A percentile compares a stretch with the other conserved stretches of the same genome.
phyloP scores from a whole-genome alignment of 2,888 invertebrate genomes.

The Nomada lathburiana region DNA sequence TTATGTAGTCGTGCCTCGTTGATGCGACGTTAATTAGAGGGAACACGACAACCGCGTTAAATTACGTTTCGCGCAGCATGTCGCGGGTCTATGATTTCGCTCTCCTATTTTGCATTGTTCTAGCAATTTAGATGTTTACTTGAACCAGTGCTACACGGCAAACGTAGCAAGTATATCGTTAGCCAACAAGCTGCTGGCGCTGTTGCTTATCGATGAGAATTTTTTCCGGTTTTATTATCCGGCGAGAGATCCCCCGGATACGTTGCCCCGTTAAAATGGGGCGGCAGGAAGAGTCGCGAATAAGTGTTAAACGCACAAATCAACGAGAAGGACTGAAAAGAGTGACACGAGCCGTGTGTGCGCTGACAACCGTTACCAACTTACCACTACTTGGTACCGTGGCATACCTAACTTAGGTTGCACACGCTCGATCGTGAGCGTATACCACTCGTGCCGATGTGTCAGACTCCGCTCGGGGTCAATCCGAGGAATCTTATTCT shows the following conservation, averaged over 20 bases:
- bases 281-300: constrained; percentile 21
- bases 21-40: constrained; percentile 12
- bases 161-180: background rate
- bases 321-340: constrained; percentile 61
- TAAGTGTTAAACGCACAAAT: constrained; percentile 62
- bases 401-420: constrained; percentile 58
- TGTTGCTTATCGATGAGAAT: background rate
- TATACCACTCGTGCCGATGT: constrained; percentile 23
- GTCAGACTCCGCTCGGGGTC: constrained; percentile 56
- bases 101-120: background rate
- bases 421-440: constrained; percentile 9
- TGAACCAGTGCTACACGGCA: background rate
- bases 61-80: background rate
- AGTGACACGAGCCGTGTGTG: constrained; percentile 66
- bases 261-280: constrained; percentile 8
- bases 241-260: background rate
- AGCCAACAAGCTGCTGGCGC: background rate
- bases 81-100: background rate
- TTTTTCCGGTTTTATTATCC: background rate
- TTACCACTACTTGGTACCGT: constrained; percentile 44
- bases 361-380: constrained; percentile 70
- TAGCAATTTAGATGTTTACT: background rate
- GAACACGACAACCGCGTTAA: background rate
- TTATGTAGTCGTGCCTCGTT: constrained; percentile 7
- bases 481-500: constrained; percentile 52